Percentiles rank a stretch among this genome's conserved stretches.
Conservation (phyloP, 2,797 vertebrate species). For the Liasis olivaceus region DNA sequence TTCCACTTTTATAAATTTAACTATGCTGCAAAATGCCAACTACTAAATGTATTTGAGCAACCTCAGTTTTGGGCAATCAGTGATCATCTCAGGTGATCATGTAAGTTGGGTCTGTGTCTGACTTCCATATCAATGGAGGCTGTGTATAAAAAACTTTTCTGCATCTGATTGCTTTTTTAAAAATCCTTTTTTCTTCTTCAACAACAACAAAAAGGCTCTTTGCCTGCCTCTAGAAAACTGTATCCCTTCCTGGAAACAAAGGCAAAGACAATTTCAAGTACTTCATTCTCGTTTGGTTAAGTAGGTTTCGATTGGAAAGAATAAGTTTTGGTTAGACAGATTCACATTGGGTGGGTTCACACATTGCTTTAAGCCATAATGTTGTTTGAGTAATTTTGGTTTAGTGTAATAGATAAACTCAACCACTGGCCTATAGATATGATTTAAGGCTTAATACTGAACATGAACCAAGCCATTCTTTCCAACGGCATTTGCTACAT, state of each 20-base stretch:
- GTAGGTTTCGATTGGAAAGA: neutral
- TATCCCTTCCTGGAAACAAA: neutral
- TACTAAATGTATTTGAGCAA: neutral
- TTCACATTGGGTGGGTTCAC: neutral
- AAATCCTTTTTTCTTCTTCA: no score
- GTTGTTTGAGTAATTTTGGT: neutral
- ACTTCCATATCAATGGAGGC: no score
- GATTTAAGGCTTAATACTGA: neutral
- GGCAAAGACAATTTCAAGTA: neutral
- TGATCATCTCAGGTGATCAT: neutral
- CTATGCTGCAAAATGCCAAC: neutral
- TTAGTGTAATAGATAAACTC: neutral
- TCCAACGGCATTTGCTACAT: neutral
- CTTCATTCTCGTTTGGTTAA: neutral
- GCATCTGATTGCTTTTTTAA: neutral
- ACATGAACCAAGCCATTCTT: neutral
- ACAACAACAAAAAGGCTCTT: no score
- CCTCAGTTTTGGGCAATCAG: neutral
- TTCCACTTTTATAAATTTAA: neutral
- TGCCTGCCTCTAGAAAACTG: neutral
- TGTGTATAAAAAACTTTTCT: neutral
- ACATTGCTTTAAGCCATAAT: neutral
- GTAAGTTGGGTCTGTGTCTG: neutral
- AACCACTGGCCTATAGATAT: neutral
- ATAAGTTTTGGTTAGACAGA: neutral